These are phyloP conservation scores for Helicoverpa zea DNA, from an alignment of 1,140 invertebrate species.

Conservation along the genomic window DNA sequence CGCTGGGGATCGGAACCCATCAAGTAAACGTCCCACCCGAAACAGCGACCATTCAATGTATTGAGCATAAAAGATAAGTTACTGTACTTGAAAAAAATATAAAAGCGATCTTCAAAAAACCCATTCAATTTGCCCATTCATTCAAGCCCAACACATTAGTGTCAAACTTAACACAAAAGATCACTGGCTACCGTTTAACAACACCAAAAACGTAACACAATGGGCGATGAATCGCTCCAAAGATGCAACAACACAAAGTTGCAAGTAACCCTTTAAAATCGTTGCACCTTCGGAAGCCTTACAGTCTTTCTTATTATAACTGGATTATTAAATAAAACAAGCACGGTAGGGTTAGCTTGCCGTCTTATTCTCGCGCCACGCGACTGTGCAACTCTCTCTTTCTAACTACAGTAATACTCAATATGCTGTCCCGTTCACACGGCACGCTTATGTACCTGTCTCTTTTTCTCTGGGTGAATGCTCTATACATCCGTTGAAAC, in stretches of 20 bases:
- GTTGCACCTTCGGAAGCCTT: slow-evolving; percentile 43
- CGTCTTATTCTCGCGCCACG: slow-evolving; percentile 68
- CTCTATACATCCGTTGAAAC: slow-evolving; percentile 73
- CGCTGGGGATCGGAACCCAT: too few species aligned
- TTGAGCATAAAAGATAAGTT: not conserved
- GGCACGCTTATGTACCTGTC: slow-evolving; percentile 72
- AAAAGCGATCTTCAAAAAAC: not conserved
- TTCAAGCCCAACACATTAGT: slow-evolving; percentile 8
- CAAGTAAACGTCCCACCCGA: too few species aligned
- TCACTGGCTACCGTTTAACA: slow-evolving; percentile 6
- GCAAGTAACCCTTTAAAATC: slow-evolving; percentile 46
- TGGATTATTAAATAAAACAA: slow-evolving; percentile 61
- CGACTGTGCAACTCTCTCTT: slow-evolving; percentile 62
- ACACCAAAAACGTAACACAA: slow-evolving; percentile 22
- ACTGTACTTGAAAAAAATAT: too few species aligned
- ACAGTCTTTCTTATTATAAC: slow-evolving; percentile 53
- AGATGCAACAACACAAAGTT: slow-evolving; percentile 27
- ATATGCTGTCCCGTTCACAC: slow-evolving; percentile 54
- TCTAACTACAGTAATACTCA: slow-evolving; percentile 10
- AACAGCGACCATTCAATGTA: not conserved
- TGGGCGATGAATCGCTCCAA: not conserved
- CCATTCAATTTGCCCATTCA: not conserved
- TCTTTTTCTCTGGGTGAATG: slow-evolving; percentile 68
- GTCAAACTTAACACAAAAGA: slow-evolving; percentile 23
- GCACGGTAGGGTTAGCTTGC: slow-evolving; percentile 49